phyloP scores from a whole-genome alignment of 2,113 vertebrate species.

The Rousettus leschenaultii region DNA sequence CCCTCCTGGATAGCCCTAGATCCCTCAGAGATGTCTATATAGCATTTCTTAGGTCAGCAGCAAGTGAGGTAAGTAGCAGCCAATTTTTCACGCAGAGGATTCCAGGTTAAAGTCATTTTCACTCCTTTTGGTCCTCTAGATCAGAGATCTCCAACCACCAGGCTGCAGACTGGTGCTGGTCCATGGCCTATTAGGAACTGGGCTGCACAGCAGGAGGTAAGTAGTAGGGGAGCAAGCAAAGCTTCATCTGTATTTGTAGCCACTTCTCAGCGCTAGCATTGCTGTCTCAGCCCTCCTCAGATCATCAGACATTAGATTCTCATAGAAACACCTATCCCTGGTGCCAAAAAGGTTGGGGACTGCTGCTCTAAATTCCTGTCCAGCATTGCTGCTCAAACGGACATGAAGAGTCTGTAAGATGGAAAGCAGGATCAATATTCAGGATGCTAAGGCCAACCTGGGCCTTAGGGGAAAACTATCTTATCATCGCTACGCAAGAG shows the following conservation, averaged over 20 bases:
- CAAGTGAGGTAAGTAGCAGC: neutral
- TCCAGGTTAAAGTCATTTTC: neutral
- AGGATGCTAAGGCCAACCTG: neutral
- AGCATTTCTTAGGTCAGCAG: neutral
- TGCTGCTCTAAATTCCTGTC: neutral
- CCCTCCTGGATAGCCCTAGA: neutral
- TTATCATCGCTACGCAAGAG: neutral
- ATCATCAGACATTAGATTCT: too few relatives aligned
- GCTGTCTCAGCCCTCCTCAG: too few relatives aligned
- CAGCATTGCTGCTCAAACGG: neutral
- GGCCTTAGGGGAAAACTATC: neutral
- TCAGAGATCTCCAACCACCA: too few relatives aligned
- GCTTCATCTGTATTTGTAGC: too few relatives aligned
- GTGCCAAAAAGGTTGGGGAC: too few relatives aligned
- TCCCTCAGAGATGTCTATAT: neutral
- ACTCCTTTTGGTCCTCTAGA: neutral
- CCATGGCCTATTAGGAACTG: too few relatives aligned
- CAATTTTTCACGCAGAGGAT: neutral
- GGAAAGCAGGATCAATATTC: neutral
- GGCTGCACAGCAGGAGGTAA: too few relatives aligned
- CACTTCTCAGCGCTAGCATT: too few relatives aligned
- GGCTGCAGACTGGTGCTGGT: too few relatives aligned
- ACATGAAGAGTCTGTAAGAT: neutral
- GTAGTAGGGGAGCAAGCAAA: too few relatives aligned
- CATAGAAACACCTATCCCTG: too few relatives aligned